Conservation (phyloP, 2,113 vertebrate species). For the Pristiophorus japonicus region DNA sequence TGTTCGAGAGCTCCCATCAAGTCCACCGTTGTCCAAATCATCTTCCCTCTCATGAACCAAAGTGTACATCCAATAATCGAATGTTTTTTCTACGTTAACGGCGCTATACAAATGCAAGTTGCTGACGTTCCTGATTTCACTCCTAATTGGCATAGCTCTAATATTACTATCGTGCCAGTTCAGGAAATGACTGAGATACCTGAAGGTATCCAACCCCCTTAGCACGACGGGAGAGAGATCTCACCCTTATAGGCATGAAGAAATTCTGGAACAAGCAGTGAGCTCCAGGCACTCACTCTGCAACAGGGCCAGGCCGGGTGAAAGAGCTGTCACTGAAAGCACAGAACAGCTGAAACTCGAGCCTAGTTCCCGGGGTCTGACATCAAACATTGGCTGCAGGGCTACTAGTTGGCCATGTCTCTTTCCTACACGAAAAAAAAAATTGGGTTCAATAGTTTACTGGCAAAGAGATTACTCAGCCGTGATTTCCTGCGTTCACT, state of each 20-base stretch:
- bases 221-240: background rate
- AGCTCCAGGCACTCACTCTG: background rate
- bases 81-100: too few species aligned
- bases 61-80: too few species aligned
- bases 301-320: background rate
- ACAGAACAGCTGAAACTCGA: background rate
- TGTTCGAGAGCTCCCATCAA: too few species aligned
- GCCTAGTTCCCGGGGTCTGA: background rate
- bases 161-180: too few species aligned
- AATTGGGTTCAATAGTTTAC: constrained; percentile 5
- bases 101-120: too few species aligned
- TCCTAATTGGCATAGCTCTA: too few species aligned
- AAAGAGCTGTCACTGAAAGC: background rate
- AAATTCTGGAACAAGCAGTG: background rate
- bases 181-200: too few species aligned
- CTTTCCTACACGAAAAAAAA: background rate
- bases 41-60: too few species aligned
- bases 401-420: background rate
- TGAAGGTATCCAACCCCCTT: background rate
- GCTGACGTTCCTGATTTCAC: too few species aligned
- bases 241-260: background rate
- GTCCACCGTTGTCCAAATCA: too few species aligned
- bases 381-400: background rate
- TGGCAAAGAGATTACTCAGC: background rate
- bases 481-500: background rate